Percentiles rank a stretch among this genome's conserved stretches.
phyloP scores from a whole-genome alignment of 2,113 vertebrate genomes.

The Ploceus nigricollis region DNA sequence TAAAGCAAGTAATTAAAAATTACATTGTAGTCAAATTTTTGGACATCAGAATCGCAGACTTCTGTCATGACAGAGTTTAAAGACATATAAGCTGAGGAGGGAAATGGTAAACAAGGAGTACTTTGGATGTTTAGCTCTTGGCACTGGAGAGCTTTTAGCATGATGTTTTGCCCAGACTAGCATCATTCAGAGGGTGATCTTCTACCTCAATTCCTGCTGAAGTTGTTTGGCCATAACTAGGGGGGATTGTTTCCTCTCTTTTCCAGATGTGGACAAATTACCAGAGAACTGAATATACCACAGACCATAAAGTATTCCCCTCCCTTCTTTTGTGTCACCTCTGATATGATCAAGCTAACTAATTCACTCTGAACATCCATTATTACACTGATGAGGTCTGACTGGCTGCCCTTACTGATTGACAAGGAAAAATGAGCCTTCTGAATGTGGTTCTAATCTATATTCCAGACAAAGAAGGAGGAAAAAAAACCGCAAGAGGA shows the following conservation, averaged over 20 bases:
- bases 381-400: slow-evolving; percentile 65
- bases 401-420: slow-evolving; percentile 60
- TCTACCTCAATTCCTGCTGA: background rate
- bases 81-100: background rate
- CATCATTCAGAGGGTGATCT: background rate
- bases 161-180: background rate
- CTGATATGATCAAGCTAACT: slow-evolving; percentile 49
- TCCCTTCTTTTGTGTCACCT: slow-evolving; percentile 31
- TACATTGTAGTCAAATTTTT: background rate
- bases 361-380: slow-evolving; percentile 58
- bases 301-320: slow-evolving; percentile 18
- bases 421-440: slow-evolving; percentile 63
- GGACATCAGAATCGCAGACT: background rate
- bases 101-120: background rate
- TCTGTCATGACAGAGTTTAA: background rate
- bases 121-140: background rate
- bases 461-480: slow-evolving; percentile 15
- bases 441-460: slow-evolving; percentile 34
- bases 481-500: background rate
- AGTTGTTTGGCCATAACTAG: background rate
- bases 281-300: background rate
- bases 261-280: slow-evolving; percentile 18
- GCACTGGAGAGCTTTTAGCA: background rate
- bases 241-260: background rate
- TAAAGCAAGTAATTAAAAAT: background rate